phyloP scores from a whole-genome alignment of 1,140 invertebrate species.

The Drosophila biarmipes region DNA sequence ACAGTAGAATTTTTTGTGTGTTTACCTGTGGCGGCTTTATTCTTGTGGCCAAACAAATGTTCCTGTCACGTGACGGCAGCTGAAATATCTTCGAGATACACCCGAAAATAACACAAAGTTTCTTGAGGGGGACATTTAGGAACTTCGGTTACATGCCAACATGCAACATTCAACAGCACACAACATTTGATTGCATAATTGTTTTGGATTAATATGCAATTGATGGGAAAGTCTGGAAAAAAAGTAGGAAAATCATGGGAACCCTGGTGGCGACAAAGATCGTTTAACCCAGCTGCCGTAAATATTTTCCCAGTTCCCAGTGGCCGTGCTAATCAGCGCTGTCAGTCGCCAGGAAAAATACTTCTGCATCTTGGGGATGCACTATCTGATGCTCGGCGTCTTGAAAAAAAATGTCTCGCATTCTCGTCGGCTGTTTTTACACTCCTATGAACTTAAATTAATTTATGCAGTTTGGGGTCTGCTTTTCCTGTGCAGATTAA shows the following conservation, averaged over 20 bases:
- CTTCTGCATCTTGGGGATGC: constrained; percentile 31
- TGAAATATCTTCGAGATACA: constrained; percentile 37
- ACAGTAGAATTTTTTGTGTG: constrained; percentile 31
- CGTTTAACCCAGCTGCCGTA: constrained; percentile 61
- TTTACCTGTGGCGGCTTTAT: constrained; percentile 61
- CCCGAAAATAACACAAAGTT: constrained; percentile 18
- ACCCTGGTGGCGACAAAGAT: constrained; percentile 22
- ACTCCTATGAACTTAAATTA: constrained; percentile 54
- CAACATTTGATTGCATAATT: constrained; percentile 69
- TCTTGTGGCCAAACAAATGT: constrained; percentile 47
- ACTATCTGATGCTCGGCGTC: constrained; percentile 16
- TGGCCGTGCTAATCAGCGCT: constrained; percentile 57
- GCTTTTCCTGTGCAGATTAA: constrained; percentile 71
- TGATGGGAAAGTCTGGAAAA: constrained; percentile 8
- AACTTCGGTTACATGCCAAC: constrained; percentile 31
- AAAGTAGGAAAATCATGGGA: constrained; percentile 22
- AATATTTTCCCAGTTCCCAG: constrained; percentile 46
- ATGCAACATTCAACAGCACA: constrained; percentile 15
- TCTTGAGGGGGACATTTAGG: constrained; percentile 13
- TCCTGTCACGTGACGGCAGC: constrained; percentile 66
- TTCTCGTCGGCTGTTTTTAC: constrained; percentile 38
- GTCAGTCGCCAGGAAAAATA: constrained; percentile 34
- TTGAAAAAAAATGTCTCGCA: constrained; percentile 59
- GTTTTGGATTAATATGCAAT: constrained; percentile 32
- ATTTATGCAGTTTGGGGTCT: constrained; percentile 71